Conservation (phyloP, 2,113 vertebrate species). For the Cheirogaleus medius region DNA sequence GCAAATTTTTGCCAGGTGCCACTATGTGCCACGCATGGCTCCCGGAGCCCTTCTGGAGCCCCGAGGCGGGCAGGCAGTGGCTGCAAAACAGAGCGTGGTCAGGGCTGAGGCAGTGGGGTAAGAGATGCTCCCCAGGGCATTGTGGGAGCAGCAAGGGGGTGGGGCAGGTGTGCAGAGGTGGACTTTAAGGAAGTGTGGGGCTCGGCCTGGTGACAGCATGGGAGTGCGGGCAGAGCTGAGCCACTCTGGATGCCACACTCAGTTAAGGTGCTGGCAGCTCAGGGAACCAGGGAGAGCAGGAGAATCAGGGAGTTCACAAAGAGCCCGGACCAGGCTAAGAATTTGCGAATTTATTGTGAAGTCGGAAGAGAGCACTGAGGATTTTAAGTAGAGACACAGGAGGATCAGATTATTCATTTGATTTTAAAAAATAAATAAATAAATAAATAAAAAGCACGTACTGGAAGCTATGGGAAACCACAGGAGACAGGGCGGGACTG, state of each 20-base stretch:
- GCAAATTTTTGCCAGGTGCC: not conserved
- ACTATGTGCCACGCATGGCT: not conserved
- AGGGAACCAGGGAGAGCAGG: too few relatives aligned
- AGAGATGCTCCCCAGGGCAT: constrained; percentile 11
- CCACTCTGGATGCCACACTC: accelerated
- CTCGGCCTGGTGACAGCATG: not conserved
- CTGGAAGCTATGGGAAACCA: not conserved
- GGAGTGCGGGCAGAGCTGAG: not conserved
- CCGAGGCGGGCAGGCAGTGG: accelerated
- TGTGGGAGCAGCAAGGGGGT: not conserved
- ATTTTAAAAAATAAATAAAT: too few relatives aligned
- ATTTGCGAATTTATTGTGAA: not conserved
- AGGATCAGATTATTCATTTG: not conserved
- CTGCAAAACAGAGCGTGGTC: not conserved
- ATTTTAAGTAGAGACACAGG: not conserved
- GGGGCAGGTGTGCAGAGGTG: not conserved
- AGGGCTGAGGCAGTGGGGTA: not conserved
- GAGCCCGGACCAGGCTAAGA: not conserved
- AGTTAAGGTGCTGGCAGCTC: too few relatives aligned
- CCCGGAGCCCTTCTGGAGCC: not conserved
- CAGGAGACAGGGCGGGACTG: not conserved
- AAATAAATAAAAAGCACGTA: too few relatives aligned
- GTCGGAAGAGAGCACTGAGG: not conserved
- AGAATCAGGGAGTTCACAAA: not conserved
- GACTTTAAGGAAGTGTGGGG: not conserved